These are phyloP conservation scores for Neomorphus geoffroyi DNA, from an alignment of 2,797 vertebrate genomes.

Conservation along the genomic window DNA sequence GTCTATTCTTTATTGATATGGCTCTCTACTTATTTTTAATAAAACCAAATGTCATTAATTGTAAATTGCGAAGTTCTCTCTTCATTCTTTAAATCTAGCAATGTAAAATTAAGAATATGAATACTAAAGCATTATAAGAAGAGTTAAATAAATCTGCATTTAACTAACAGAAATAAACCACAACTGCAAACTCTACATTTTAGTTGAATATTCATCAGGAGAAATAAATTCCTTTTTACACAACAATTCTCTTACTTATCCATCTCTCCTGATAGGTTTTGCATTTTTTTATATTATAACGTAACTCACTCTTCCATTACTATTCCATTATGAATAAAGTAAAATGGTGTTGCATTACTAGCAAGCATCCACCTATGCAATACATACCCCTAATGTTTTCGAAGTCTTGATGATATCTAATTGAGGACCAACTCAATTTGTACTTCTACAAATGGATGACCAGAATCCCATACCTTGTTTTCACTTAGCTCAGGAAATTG, in stretches of 20 bases:
- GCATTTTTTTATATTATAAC: background rate
- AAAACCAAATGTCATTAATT: constrained; percentile 46
- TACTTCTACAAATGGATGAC: background rate
- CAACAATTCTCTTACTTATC: constrained; percentile 20
- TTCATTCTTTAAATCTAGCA: constrained; percentile 7
- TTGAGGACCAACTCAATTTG: background rate
- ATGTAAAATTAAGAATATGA: background rate
- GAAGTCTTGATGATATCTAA: background rate
- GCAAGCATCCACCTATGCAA: background rate
- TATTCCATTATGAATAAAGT: constrained; percentile 24
- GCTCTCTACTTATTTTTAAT: constrained; percentile 31
- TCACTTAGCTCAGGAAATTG: background rate
- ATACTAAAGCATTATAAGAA: background rate
- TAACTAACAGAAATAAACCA: constrained; percentile 12
- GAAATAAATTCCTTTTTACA: constrained; percentile 23
- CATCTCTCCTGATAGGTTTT: background rate
- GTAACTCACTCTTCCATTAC: background rate
- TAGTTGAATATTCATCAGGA: background rate
- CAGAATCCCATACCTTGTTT: background rate
- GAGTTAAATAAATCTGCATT: constrained; percentile 17
- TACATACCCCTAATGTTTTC: background rate
- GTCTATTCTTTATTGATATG: constrained; percentile 32
- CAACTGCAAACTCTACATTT: constrained; percentile 6
- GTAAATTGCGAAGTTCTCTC: constrained; percentile 6
- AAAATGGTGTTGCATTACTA: background rate